phyloP scores from a whole-genome alignment of 2,797 vertebrate species.

The Paramormyrops hopkinsi region DNA sequence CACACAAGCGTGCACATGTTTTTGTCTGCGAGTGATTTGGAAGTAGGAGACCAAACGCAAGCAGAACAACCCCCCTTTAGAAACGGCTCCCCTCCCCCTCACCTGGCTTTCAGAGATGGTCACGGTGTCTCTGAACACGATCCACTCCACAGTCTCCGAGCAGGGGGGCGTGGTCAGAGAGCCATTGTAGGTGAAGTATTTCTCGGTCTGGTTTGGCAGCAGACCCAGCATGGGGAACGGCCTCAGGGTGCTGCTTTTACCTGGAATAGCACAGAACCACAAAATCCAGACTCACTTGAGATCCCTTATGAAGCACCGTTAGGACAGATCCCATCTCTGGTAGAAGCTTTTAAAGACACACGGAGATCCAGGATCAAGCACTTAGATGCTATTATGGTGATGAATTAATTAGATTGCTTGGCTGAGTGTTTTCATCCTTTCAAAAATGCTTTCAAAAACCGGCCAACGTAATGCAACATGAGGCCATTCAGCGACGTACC shows the following conservation, averaged over 20 bases:
- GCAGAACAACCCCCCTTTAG: slow-evolving; percentile 18
- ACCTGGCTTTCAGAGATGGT: slow-evolving; percentile 80
- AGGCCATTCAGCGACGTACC: slow-evolving; percentile 59
- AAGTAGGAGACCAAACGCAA: not conserved
- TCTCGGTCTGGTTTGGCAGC: slow-evolving; percentile 81
- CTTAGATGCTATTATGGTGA: not conserved
- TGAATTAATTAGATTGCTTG: not conserved
- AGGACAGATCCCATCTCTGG: not conserved
- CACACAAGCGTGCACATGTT: not conserved
- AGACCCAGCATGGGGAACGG: slow-evolving; percentile 73
- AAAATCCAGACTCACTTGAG: not conserved
- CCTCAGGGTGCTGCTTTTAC: slow-evolving; percentile 76
- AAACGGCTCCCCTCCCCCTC: slow-evolving; percentile 16
- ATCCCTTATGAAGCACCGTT: not conserved
- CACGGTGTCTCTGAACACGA: slow-evolving; percentile 84
- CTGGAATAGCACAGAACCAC: slow-evolving; percentile 48
- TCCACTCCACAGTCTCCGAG: slow-evolving; percentile 86
- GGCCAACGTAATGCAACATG: not conserved
- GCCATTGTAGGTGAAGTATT: slow-evolving; percentile 93
- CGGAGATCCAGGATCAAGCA: not conserved
- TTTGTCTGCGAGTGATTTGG: not conserved
- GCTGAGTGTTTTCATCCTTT: not conserved
- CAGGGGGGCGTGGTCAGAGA: slow-evolving; percentile 86
- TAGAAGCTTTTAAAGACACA: not conserved
- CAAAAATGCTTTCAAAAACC: slow-evolving; percentile 2